A percentile compares a stretch with the other conserved stretches of the same genome.
phyloP scores from a whole-genome alignment of 1,140 invertebrate species.

The honey bee (Apis mellifera) region DNA sequence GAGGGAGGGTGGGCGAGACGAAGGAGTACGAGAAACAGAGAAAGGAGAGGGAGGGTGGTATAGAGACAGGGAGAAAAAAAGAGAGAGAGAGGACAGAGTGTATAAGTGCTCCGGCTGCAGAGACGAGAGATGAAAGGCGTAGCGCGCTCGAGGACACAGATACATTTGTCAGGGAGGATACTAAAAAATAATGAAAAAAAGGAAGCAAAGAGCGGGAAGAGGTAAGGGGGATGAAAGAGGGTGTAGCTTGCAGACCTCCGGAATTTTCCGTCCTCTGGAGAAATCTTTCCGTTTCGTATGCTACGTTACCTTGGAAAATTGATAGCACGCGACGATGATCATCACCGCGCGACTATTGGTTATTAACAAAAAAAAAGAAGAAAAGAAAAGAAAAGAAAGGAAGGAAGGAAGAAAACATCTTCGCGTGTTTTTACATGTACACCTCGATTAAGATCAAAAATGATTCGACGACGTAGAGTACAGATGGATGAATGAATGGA shows the following conservation, averaged over 20 bases:
- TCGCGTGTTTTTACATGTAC: not conserved
- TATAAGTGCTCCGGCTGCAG: conserved; percentile 78
- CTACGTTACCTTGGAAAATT: conserved; percentile 8
- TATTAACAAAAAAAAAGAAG: not conserved
- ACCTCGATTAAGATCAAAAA: not conserved
- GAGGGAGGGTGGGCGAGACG: conserved; percentile 15
- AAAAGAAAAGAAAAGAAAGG: too few relatives aligned
- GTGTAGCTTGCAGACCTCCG: conserved; percentile 24
- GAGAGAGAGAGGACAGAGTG: conserved; percentile 66
- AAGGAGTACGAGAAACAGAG: conserved; percentile 35
- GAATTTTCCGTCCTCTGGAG: conserved; percentile 57
- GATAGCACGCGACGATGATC: conserved; percentile 27
- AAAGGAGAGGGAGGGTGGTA: conserved; percentile 51
- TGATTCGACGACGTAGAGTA: too few relatives aligned
- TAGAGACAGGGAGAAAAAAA: conserved; percentile 56
- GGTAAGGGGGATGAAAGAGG: conserved; percentile 7
- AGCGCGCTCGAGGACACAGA: conserved; percentile 77
- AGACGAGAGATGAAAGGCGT: conserved; percentile 79
- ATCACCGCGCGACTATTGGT: not conserved
- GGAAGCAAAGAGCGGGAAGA: conserved; percentile 15
- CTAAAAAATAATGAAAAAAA: conserved; percentile 75
- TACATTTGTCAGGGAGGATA: conserved; percentile 77
- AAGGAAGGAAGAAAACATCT: not conserved
- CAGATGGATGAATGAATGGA: too few relatives aligned
- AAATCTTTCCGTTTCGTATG: conserved; percentile 45